phyloP scores from a whole-genome alignment of 2,113 vertebrate genomes.

The Polypterus bichir region DNA sequence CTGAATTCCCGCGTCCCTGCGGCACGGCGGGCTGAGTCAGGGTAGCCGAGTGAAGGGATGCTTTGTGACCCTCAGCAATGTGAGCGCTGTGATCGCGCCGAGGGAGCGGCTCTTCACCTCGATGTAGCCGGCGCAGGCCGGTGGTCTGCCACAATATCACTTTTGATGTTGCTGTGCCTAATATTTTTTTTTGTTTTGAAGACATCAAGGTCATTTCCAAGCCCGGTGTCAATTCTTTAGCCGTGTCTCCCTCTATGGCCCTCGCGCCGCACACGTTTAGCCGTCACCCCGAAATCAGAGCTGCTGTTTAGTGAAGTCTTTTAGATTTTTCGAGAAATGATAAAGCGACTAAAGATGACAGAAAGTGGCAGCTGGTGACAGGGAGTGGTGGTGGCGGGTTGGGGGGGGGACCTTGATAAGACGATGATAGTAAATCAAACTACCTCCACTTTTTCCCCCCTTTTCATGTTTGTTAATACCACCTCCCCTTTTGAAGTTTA shows the following conservation, averaged over 20 bases:
- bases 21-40: background rate
- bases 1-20: background rate
- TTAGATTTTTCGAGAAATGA: slow-evolving; percentile 75
- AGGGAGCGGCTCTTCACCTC: too few relatives aligned
- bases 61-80: background rate
- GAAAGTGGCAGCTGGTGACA: slow-evolving; percentile 81
- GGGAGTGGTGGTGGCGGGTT: background rate
- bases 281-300: slow-evolving; percentile 73
- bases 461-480: slow-evolving; percentile 88
- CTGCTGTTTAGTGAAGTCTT: slow-evolving; percentile 76
- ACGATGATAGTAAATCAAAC: slow-evolving; percentile 81
- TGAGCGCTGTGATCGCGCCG: background rate
- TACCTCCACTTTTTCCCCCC: slow-evolving; percentile 55
- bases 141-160: too few relatives aligned
- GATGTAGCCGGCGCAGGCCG: too few relatives aligned
- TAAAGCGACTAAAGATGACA: slow-evolving; percentile 83
- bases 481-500: slow-evolving; percentile 83
- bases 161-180: too few relatives aligned
- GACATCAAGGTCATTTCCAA: slow-evolving; percentile 62
- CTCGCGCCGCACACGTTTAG: slow-evolving; percentile 56
- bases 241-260: slow-evolving; percentile 61
- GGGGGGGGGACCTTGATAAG: slow-evolving; percentile 54
- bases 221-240: slow-evolving; percentile 46
- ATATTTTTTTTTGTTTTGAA: too few relatives aligned
- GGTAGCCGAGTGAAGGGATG: background rate